phyloP scores from a whole-genome alignment of 2,888 invertebrate genomes.

The Andrena camellia region DNA sequence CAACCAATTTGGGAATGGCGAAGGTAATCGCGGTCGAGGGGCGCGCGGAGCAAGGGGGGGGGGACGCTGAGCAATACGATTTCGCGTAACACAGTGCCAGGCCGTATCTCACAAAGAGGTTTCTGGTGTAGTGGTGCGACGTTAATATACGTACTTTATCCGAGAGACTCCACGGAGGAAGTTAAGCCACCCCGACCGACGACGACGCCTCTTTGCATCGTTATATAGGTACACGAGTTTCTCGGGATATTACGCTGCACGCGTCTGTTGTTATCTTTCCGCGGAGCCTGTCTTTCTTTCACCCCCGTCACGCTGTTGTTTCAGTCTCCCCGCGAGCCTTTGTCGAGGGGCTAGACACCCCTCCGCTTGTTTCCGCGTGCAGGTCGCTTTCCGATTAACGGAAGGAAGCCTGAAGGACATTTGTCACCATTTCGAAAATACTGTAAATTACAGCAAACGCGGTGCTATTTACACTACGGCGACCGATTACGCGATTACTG shows the following conservation, averaged over 20 bases:
- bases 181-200: constrained; percentile 40
- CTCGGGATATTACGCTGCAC: constrained; percentile 48
- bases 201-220: constrained; percentile 46
- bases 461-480: no score
- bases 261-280: constrained; percentile 47
- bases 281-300: neutral
- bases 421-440: neutral
- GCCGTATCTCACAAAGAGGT: constrained; percentile 57
- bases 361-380: neutral
- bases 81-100: constrained; percentile 38
- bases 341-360: neutral
- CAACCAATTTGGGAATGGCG: constrained; percentile 14
- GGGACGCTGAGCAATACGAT: constrained; percentile 29
- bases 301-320: neutral
- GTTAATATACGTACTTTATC: constrained; percentile 65
- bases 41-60: neutral
- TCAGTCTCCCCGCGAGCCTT: constrained; percentile 6
- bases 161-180: constrained; percentile 41
- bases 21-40: neutral
- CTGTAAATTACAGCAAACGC: no score
- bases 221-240: constrained; percentile 46
- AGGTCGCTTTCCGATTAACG: neutral
- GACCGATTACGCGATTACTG: no score
- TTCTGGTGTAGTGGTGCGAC: constrained; percentile 49
- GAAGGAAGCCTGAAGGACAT: neutral